These are phyloP conservation scores for Drosophila leontia DNA, from an alignment of 1,140 invertebrate genomes.

Conservation along the genomic window DNA sequence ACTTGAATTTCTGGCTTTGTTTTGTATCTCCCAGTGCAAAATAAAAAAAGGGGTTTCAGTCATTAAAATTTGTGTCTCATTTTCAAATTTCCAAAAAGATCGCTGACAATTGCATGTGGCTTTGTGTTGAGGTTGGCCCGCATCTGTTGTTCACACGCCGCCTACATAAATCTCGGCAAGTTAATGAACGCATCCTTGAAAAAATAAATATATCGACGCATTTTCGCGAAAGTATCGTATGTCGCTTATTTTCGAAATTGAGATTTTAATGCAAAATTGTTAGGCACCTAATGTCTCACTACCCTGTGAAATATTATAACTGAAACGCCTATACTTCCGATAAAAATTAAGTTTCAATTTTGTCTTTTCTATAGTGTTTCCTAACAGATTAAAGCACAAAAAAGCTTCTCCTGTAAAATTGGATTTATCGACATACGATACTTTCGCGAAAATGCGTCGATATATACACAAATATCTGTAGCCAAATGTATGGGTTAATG, in stretches of 20 bases:
- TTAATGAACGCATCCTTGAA: conserved; percentile 78
- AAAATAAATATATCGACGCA: conserved; percentile 17
- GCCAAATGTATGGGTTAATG: conserved; percentile 39
- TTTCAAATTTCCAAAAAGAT: conserved; percentile 3
- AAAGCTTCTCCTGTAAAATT: too few relatives aligned
- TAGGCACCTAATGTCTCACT: too few relatives aligned
- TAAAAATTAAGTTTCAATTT: too few relatives aligned
- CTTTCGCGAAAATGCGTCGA: too few relatives aligned
- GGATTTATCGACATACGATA: too few relatives aligned
- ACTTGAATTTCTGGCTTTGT: conserved; percentile 70
- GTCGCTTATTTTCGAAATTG: too few relatives aligned
- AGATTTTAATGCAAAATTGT: too few relatives aligned
- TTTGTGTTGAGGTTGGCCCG: conserved; percentile 33
- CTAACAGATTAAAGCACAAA: too few relatives aligned
- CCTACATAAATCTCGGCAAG: conserved; percentile 57
- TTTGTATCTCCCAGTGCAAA: conserved; percentile 55
- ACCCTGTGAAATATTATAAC: too few relatives aligned
- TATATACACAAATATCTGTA: conserved; percentile 1
- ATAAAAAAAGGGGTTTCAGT: conserved; percentile 44
- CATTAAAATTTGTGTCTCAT: conserved; percentile 41
- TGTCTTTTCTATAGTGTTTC: too few relatives aligned
- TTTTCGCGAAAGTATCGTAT: too few relatives aligned
- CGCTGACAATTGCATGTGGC: conserved; percentile 24
- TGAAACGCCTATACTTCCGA: too few relatives aligned
- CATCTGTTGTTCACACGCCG: conserved; percentile 57